Evolutionary conservation across 2,888 invertebrate genomes (phyloP).

Genomic region (Argynnis bischoffii): DNA sequence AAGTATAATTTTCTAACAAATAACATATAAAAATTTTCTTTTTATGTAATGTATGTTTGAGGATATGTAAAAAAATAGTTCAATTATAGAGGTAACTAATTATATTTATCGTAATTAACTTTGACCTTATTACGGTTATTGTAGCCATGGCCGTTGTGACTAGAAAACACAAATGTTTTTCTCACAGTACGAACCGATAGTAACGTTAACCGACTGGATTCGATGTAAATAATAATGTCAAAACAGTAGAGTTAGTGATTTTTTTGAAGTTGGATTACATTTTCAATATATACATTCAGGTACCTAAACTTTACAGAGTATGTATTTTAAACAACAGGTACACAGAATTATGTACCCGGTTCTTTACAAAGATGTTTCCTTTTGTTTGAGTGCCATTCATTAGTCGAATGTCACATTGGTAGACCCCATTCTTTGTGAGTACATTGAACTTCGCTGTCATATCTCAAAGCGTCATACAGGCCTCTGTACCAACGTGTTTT

Average conservation of each 20-base stretch:
- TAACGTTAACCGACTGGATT: background rate
- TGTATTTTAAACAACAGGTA: conserved; percentile 42
- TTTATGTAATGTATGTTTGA: no score
- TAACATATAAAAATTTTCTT: no score
- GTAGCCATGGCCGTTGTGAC: conserved; percentile 1
- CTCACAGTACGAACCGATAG: background rate
- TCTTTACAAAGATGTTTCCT: conserved; percentile 57
- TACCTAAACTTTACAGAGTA: background rate
- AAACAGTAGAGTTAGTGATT: no score
- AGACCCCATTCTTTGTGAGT: conserved; percentile 70
- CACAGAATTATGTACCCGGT: conserved; percentile 51
- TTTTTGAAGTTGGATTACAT: no score
- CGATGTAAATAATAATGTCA: no score
- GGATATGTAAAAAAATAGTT: background rate
- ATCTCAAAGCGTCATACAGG: conserved; percentile 56
- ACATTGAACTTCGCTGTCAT: conserved; percentile 72
- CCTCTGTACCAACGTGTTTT: conserved; percentile 66
- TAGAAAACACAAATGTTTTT: background rate
- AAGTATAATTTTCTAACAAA: no score
- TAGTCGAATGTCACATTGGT: conserved; percentile 71
- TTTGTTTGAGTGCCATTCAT: conserved; percentile 78
- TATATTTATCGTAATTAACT: background rate
- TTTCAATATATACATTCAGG: no score
- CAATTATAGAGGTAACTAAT: conserved; percentile 6
- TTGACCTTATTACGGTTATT: background rate